A percentile compares a stretch with the other conserved stretches of the same genome.
Conservation (phyloP, 2,888 invertebrate species). For the Myopa tessellatipennis region DNA sequence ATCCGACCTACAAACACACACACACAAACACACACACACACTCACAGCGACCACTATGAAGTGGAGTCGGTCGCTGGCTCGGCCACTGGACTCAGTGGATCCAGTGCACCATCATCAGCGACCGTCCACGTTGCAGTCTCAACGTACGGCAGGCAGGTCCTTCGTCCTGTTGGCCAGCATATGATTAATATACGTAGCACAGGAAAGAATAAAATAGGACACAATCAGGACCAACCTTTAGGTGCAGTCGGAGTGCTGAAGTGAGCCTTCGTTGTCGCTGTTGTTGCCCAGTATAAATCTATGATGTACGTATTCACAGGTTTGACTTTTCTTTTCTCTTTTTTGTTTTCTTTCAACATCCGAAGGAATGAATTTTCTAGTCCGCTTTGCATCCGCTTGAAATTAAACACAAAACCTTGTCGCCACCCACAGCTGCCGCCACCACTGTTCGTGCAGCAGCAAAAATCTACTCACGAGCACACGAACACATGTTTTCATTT, state of each 20-base stretch:
- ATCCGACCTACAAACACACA: conserved; percentile 9
- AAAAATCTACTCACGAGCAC: background rate
- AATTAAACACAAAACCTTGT: background rate
- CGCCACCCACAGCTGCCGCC: background rate
- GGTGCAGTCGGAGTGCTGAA: background rate
- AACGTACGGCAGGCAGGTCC: background rate
- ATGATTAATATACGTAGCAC: conserved; percentile 9
- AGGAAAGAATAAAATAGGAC: too few relatives aligned
- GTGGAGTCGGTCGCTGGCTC: background rate
- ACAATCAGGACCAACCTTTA: too few relatives aligned
- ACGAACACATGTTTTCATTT: too few relatives aligned
- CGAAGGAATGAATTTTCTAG: background rate
- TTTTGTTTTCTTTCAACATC: background rate
- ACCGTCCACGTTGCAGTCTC: background rate
- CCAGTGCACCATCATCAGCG: background rate
- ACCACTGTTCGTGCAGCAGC: background rate
- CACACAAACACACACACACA: background rate
- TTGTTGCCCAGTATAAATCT: conserved; percentile 7
- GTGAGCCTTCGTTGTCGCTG: background rate
- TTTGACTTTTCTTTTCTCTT: background rate
- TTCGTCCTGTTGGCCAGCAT: background rate
- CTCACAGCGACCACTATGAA: background rate
- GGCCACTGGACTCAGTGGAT: conserved; percentile 11
- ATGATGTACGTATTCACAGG: background rate
- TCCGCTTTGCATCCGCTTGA: background rate